Conservation (phyloP, 2,113 vertebrate species). For the Morone saxatilis region DNA sequence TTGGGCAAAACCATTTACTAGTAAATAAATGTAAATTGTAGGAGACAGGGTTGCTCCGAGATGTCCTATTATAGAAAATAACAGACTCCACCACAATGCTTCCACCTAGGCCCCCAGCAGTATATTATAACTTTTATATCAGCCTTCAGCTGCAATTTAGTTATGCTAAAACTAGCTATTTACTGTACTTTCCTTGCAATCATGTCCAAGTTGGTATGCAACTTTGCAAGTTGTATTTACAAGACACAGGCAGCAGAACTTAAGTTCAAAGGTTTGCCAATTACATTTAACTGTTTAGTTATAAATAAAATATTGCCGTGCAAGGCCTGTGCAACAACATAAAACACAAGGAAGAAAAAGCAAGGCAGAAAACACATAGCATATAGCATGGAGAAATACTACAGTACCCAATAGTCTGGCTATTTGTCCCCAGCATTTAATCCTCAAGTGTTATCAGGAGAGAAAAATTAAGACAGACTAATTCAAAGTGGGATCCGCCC, state of each 20-base stretch:
- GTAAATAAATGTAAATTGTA: not conserved
- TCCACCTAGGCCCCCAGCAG: not conserved
- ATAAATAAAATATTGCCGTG: not conserved
- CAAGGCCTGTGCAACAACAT: not conserved
- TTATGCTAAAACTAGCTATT: not conserved
- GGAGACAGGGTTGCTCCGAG: not conserved
- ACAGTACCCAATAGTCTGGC: not conserved
- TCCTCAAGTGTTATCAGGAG: not conserved
- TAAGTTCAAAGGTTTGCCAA: not conserved
- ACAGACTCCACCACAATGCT: not conserved
- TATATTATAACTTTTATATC: not conserved
- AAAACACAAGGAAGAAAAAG: not conserved
- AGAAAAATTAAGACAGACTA: not conserved
- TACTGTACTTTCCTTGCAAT: not conserved
- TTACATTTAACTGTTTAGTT: not conserved
- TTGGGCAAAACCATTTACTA: not conserved
- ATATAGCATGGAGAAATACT: no score
- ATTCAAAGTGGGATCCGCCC: not conserved
- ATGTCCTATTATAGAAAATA: not conserved
- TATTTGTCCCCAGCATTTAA: not conserved
- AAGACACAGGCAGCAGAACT: not conserved
- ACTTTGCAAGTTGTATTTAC: not conserved
- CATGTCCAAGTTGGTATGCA: not conserved
- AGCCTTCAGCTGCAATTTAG: not conserved
- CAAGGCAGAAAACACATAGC: not conserved